Evolutionary conservation across 2,888 invertebrate genomes (phyloP).

Genomic region (Drosophila testacea): DNA sequence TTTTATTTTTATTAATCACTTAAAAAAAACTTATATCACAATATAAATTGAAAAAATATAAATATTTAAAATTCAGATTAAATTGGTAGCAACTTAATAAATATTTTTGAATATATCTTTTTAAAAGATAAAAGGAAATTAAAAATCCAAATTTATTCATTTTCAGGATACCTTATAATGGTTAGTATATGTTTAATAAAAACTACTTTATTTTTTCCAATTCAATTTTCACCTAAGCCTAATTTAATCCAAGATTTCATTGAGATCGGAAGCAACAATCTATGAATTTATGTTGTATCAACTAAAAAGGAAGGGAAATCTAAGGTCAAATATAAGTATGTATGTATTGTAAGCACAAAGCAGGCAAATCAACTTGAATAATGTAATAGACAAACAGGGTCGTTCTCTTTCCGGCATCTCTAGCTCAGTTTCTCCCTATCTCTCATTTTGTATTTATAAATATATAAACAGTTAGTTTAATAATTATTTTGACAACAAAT

Average conservation of each 20-base stretch:
- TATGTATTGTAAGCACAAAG: not conserved
- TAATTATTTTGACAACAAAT: no score
- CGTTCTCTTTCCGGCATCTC: slow-evolving; percentile 50
- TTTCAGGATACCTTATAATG: not conserved
- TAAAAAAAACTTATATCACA: no score
- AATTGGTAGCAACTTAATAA: no score
- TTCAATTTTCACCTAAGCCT: not conserved
- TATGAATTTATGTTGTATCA: not conserved
- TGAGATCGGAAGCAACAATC: not conserved
- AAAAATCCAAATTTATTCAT: no score
- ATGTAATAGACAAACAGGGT: slow-evolving; percentile 39
- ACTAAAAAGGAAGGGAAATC: not conserved
- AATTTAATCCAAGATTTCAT: no score
- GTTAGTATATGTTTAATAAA: not conserved
- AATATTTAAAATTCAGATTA: no score
- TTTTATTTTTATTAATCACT: no score
- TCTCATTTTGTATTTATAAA: not conserved
- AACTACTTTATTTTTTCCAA: not conserved
- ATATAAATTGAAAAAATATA: no score
- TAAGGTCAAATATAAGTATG: not conserved
- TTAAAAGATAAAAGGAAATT: no score
- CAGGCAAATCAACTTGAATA: slow-evolving; percentile 9
- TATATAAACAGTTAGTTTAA: not conserved
- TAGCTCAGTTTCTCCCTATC: not conserved
- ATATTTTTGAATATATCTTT: no score